Evolutionary conservation across 1,140 invertebrate genomes (phyloP).

Genomic region (Muscidifurax raptorellus): DNA sequence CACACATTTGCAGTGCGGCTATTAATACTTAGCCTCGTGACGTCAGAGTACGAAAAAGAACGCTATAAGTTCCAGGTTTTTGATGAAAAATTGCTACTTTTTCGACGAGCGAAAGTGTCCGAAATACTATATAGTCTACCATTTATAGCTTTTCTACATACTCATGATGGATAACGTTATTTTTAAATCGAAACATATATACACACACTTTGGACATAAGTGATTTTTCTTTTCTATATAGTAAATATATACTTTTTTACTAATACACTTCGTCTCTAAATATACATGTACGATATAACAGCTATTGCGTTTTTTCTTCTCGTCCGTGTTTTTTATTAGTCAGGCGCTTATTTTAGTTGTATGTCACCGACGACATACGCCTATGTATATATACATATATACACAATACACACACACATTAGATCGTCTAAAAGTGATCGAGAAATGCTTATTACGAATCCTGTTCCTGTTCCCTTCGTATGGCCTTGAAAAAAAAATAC

Average conservation of each 20-base stretch:
- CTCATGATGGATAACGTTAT: neutral
- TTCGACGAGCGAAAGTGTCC: neutral
- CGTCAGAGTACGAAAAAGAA: too few species aligned
- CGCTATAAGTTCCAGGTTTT: too few species aligned
- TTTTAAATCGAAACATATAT: neutral
- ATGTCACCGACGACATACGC: neutral
- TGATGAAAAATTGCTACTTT: too few species aligned
- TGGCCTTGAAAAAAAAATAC: constrained; percentile 46
- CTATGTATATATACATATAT: neutral
- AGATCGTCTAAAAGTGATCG: constrained; percentile 18
- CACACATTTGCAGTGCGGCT: too few species aligned
- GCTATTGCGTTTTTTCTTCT: neutral
- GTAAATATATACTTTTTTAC: neutral
- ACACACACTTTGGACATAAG: neutral
- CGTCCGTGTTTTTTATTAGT: neutral
- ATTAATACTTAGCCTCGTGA: too few species aligned
- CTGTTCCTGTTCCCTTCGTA: constrained; percentile 50
- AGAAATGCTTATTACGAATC: constrained; percentile 47
- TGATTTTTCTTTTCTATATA: too few species aligned
- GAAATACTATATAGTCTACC: neutral
- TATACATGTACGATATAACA: neutral
- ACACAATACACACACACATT: neutral
- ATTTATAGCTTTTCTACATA: neutral
- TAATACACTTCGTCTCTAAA: neutral
- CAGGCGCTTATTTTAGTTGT: too few species aligned